A percentile compares a stretch with the other conserved stretches of the same genome.
Conservation (phyloP, 2,113 vertebrate species). For the Microtus oregoni region DNA sequence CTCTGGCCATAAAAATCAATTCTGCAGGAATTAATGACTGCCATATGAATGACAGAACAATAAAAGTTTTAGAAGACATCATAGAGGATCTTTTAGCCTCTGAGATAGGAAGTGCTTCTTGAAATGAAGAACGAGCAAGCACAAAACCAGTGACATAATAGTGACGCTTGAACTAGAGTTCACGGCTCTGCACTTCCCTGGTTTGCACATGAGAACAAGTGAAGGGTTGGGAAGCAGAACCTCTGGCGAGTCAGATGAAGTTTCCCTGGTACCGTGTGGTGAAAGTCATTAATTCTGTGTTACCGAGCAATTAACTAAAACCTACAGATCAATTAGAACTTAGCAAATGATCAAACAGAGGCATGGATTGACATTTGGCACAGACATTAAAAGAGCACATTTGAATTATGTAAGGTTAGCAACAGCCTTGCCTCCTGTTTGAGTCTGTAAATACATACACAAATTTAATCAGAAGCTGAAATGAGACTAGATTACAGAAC, state of each 20-base stretch:
- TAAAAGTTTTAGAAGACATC: neutral
- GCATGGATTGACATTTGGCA: neutral
- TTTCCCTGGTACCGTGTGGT: accelerated
- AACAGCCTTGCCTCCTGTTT: neutral
- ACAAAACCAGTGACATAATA: neutral
- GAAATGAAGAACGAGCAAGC: neutral
- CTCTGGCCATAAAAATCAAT: conserved; percentile 19
- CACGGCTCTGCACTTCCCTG: neutral
- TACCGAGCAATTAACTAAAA: conserved; percentile 6
- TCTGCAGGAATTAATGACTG: neutral
- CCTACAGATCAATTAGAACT: neutral
- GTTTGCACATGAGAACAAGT: accelerated
- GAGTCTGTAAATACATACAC: neutral
- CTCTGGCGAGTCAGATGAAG: neutral
- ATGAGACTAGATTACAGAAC: neutral
- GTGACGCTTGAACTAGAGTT: neutral
- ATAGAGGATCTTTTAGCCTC: neutral
- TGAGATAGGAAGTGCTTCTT: neutral
- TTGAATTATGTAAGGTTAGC: neutral
- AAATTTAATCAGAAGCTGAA: conserved; percentile 9
- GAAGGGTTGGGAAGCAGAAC: neutral
- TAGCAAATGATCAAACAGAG: neutral
- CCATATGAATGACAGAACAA: neutral
- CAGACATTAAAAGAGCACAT: neutral
- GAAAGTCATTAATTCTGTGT: neutral